Evolutionary conservation across 23 tunicate genomes (phyloP).

Genomic region (Halocynthia aurantium): DNA sequence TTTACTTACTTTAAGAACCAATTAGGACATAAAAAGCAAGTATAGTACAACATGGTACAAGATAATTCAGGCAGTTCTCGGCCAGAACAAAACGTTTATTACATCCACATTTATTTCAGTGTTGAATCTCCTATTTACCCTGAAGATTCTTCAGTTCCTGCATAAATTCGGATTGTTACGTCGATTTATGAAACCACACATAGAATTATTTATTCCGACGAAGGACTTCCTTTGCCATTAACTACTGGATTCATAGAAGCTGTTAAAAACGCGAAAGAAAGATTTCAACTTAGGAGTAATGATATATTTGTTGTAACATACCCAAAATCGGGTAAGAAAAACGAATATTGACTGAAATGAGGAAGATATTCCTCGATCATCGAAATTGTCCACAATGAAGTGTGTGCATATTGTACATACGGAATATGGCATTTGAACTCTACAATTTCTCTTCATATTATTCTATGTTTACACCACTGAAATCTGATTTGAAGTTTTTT

Average conservation of each 20-base stretch:
- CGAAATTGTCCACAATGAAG: neutral
- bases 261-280: neutral
- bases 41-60: no score
- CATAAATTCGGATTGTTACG: neutral
- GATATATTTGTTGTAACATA: slow-evolving; percentile 13
- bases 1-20: no score
- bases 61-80: no score
- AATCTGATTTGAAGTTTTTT: no score
- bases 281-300: slow-evolving; percentile 4
- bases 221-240: neutral
- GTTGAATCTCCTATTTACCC: no score
- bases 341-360: neutral
- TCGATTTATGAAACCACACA: neutral
- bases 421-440: neutral
- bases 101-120: no score
- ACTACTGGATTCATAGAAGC: neutral
- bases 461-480: no score
- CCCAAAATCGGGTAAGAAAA: slow-evolving; percentile 20
- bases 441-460: neutral
- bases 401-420: no score
- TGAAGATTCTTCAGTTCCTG: slow-evolving; percentile 2
- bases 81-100: no score
- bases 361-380: neutral
- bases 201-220: slow-evolving; percentile 4
- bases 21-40: no score